Base-by-base conservation (phyloP, 2,113 vertebrate species). In the Calyptommatus sinebrachiatus region DNA sequence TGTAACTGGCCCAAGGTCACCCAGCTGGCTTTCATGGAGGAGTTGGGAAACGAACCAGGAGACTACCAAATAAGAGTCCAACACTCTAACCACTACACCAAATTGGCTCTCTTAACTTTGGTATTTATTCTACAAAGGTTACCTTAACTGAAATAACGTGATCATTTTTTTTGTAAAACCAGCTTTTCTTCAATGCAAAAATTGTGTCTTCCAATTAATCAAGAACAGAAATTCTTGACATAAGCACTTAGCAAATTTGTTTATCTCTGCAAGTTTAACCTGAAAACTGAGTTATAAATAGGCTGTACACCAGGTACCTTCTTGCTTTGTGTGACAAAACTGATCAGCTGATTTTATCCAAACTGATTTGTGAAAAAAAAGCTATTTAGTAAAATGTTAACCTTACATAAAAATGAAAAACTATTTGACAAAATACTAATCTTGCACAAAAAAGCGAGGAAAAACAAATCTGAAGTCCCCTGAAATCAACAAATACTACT, bases 281-380 rank as follows among this genome's bases (percentile, higher is more conserved):
- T 6, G 29, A 8, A 77, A 31, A 77, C 57, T 0, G 77, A 60
- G 69, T 22, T 28, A 62, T 28, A 77, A 35, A 77, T 7, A 77
- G 46, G 81, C 46, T 50, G 20, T 29, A 29, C 20, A 50, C 26
- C 63, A 76, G 67, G 67, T 14, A 35, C 7, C 10, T 14, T 50
- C 4, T 1, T 50, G n/a, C 2, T n/a, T 41, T 74, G 53, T 75
- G 18, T 80, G 61, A 84, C 8, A 26, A 79, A n/a, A n/a, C n/a
- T 60, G 57, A 84, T 22, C 28, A 73, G 45, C 12, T 22, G 50
- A 68, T 60, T 65, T 74, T 22, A 83, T 21, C 63, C 10, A 82
- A 53, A 46, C 0, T 50, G 4, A 5, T 28, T 24, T 62, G 61
- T 6, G 73, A 83, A 31, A 80, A 29, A 50, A 57, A 41, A 26